A percentile compares a stretch with the other conserved stretches of the same genome.
These are phyloP conservation scores for Indri indri DNA, from an alignment of 2,113 vertebrate genomes.

Conservation along the genomic window DNA sequence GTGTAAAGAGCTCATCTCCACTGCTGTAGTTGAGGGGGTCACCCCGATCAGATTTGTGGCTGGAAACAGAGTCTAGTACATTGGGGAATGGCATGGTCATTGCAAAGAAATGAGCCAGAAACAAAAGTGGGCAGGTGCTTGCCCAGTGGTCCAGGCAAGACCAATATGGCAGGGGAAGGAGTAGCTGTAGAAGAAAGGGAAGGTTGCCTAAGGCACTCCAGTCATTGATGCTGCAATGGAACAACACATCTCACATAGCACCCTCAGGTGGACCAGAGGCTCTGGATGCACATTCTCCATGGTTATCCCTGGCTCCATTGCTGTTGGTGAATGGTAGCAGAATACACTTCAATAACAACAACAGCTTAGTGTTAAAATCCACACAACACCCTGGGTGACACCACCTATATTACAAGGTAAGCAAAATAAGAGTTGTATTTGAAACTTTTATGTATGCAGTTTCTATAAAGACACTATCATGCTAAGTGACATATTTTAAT, in stretches of 20 bases:
- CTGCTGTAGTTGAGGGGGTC: neutral
- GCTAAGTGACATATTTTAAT: neutral
- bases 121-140: neutral
- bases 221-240: neutral
- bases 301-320: neutral
- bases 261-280: neutral
- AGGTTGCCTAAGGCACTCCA: neutral
- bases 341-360: neutral
- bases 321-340: neutral
- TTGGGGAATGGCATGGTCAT: neutral
- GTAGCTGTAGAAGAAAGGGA: neutral
- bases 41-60: neutral
- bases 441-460: neutral
- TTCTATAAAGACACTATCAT: neutral
- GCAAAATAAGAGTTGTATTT: neutral
- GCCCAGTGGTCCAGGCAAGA: neutral
- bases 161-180: neutral
- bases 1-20: neutral
- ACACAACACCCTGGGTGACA: neutral
- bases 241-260: neutral
- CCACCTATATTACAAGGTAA: neutral
- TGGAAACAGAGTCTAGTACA: neutral
- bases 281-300: neutral
- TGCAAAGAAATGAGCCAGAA: neutral
- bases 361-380: neutral